Evolutionary conservation across 2,888 invertebrate genomes (phyloP), one percentile per base, ranked within the genome.

Genomic region (Tinea semifulvella): DNA sequence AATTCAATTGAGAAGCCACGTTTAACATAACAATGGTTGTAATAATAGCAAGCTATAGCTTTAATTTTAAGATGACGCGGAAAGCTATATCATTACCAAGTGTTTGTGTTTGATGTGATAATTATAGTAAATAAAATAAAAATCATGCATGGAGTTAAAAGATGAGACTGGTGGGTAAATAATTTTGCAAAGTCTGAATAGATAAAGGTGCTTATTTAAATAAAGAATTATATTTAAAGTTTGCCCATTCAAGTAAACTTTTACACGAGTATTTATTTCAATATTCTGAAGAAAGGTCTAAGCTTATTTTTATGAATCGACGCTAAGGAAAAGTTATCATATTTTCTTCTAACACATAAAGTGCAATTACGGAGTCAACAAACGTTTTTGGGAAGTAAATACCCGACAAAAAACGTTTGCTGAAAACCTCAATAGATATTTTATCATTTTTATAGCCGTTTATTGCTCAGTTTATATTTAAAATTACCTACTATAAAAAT

Each of bases 401-500:
- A 59, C 60, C 65, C 64, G 57, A 57, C 53, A 53, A 58, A 65
- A 67, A 63, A 56, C 58, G 56, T 57, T 56, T 51, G 53, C 51
- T 62, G 61, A 64, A 70, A 67, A 39, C 67, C 68, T 72, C 72
- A 76, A 75, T 73, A 75, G 73, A 74, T 75, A 75, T 76, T 76
- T 73, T 76, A 75, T 76, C 75, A 73, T 72, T 72, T 76, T 76
- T 75, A 76, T 75, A 56, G 75, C 63, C 71, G 60, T 61, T 71
- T 68, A 67, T 62, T 66, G 64, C 66, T n/a, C 35, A 35, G 17
- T 35, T 16, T 16, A 27, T 27, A 27, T 27, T 27, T 27, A n/a
- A 27, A 27, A 27, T 27, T 27, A 27, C 27, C n/a, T 10, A 27
- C 27, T 27, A 27, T 3, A 8, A 22, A 7, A 22, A 8, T 5